Evolutionary conservation across 2,888 invertebrate genomes (phyloP).

Genomic region (Limnephilus lunatus): DNA sequence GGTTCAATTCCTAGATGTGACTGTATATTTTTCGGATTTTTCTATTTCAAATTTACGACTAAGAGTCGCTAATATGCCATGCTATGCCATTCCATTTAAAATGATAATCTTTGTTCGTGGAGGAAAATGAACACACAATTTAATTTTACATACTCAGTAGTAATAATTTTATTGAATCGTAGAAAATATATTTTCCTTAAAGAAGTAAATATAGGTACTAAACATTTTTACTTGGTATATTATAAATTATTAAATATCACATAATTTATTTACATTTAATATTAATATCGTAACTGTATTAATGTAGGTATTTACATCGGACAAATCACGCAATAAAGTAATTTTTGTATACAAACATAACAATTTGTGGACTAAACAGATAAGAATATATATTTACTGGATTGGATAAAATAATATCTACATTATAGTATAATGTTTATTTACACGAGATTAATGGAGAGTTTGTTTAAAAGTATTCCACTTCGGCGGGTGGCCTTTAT

Average conservation of each 20-base stretch:
- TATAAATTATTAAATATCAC: neutral
- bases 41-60: too few species aligned
- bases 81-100: neutral
- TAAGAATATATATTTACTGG: conserved; percentile 19
- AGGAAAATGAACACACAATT: conserved; percentile 8
- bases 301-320: neutral
- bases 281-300: neutral
- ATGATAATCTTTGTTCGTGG: neutral
- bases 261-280: conserved; percentile 29
- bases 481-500: neutral
- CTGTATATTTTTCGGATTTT: too few species aligned
- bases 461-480: neutral
- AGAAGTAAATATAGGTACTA: neutral
- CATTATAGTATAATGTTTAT: neutral
- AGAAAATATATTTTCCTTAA: conserved; percentile 29
- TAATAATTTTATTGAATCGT: conserved; percentile 56
- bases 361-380: neutral
- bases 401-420: neutral
- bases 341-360: neutral
- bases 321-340: conserved; percentile 9
- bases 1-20: too few species aligned
- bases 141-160: conserved; percentile 66
- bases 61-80: too few species aligned
- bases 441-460: neutral
- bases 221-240: conserved; percentile 10